These are phyloP conservation scores for Rosalia funebris DNA, from an alignment of 2,888 invertebrate species.

Conservation along the genomic window DNA sequence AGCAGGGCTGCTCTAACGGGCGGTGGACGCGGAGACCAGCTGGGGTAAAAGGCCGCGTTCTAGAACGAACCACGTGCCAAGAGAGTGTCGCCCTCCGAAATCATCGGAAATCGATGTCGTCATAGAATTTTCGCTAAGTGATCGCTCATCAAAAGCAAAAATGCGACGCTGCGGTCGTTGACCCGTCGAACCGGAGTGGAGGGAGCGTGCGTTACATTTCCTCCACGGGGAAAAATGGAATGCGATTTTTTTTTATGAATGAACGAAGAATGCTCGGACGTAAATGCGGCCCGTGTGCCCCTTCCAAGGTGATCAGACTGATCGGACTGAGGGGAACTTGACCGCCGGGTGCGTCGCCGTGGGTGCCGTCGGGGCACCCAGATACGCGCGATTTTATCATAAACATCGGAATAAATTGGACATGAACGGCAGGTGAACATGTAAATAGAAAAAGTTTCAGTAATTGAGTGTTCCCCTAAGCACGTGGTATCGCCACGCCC, in stretches of 20 bases:
- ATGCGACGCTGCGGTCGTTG: neutral
- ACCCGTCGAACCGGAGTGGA: neutral
- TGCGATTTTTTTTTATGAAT: conserved; percentile 30
- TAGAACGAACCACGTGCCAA: no score
- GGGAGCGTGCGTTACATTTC: no score
- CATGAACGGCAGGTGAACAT: conserved; percentile 2
- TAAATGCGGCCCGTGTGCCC: conserved; percentile 7
- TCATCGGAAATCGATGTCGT: no score
- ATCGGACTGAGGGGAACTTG: conserved; percentile 17
- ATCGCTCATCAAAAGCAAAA: conserved; percentile 1
- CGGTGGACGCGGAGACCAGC: no score
- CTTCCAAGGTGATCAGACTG: conserved; percentile 12
- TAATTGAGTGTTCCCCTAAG: conserved; percentile 35
- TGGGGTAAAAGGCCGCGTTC: no score
- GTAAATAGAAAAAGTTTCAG: conserved; percentile 14
- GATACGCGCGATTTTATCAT: neutral
- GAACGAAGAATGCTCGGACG: conserved; percentile 20
- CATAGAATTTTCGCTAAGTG: neutral
- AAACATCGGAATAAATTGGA: conserved; percentile 10
- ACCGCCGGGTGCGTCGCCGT: neutral
- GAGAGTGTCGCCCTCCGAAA: no score
- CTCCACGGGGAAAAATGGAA: conserved; percentile 12
- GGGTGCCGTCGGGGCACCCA: neutral
- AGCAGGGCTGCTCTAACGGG: no score
- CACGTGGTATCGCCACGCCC: conserved; percentile 58